Evolutionary conservation across 2,113 vertebrate genomes (phyloP), one percentile per base, ranked within the genome.

Genomic region (Acrocephalus arundinaceus): DNA sequence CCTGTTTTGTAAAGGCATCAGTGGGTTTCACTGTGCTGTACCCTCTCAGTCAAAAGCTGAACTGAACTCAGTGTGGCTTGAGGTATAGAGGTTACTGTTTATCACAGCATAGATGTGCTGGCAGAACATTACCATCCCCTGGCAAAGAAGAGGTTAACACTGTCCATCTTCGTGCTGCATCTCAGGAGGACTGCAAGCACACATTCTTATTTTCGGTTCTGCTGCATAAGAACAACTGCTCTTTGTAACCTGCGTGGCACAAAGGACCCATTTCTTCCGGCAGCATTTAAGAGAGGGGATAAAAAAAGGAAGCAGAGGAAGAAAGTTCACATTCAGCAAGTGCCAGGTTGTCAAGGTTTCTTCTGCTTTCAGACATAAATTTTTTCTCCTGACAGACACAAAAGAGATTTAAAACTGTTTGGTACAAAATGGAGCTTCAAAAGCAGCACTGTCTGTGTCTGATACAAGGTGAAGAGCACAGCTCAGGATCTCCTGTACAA

Each of bases 341-440:
- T 82, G 91, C 89, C 92, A 97, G 89, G 91, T 92, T 97, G 94
- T 94, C 96, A 97, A 85, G 95, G 96, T 96, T 97, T 95, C 93
- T 83, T 90, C 22, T 90, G 90, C 94, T 87, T 78, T 65, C 73
- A 71, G 78, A 71, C 75, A 66, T 23, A 30, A 33, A 39, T 85
- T 87, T 94, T 79, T 94, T 68, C 65, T 67, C 80, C 37, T 82
- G 68, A 74, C 48, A 83, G 57, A 52, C 61, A n/a, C 45, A 68
- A 82, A 73, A 71, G n/a, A 72, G 54, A 33, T 72, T 94, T 78
- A 23, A 91, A 91, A 76, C 51, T 2, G 0, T 57, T 78, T 20
- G 33, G 45, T 74, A 87, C 70, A 66, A 83, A 91, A 73, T 22
- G 20, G 68, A 91, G 71, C 71, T 94, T 85, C 66, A 80, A 94